phyloP scores from a whole-genome alignment of 2,888 invertebrate species.

The Meteorus cinctellus region DNA sequence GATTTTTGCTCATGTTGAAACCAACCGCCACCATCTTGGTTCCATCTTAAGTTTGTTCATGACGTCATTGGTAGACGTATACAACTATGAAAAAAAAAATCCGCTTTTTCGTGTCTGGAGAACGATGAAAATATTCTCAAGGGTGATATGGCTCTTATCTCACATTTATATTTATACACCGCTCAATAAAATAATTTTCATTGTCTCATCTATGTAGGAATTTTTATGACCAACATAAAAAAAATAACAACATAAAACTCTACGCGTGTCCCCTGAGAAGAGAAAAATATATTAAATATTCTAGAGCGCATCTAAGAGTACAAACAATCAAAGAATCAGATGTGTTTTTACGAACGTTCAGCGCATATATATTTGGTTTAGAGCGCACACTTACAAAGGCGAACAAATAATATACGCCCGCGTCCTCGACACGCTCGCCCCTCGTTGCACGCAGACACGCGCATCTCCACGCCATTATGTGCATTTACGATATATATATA shows the following conservation, averaged over 20 bases:
- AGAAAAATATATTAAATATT: background rate
- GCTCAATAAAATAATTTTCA: conserved; percentile 2
- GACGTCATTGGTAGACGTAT: conserved; percentile 17
- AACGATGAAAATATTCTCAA: background rate
- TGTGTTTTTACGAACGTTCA: conserved; percentile 18
- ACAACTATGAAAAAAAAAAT: background rate
- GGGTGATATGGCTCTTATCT: background rate
- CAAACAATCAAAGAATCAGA: conserved; percentile 19
- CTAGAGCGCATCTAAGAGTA: background rate
- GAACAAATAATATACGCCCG: conserved; percentile 12
- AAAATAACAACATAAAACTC: background rate
- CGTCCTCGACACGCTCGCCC: conserved; percentile 31
- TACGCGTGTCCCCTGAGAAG: background rate
- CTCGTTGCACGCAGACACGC: conserved; percentile 6
- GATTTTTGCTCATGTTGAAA: conserved; percentile 54
- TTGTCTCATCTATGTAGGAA: conserved; percentile 4
- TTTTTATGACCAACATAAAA: background rate
- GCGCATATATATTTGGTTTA: background rate
- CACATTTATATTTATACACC: conserved; percentile 1
- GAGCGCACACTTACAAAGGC: background rate
- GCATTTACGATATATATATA: conserved; percentile 4
- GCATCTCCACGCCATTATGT: background rate
- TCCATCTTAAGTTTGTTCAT: conserved; percentile 10
- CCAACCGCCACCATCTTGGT: conserved; percentile 20
- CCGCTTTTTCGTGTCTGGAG: background rate